Base-by-base conservation (phyloP, 2,113 vertebrate genomes). In the Sebastes schlegelii region DNA sequence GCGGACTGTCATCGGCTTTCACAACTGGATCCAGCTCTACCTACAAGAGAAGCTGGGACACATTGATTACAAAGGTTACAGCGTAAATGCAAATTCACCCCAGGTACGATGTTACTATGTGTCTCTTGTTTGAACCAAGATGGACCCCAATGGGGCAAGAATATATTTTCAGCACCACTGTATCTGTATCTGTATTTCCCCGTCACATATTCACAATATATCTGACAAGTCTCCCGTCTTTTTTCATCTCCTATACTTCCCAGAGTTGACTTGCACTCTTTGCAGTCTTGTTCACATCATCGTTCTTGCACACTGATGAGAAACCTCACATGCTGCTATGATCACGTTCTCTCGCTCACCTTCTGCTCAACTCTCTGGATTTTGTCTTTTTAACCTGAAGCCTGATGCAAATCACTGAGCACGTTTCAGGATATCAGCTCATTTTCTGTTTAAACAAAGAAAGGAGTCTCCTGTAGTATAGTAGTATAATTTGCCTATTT, bases 1-100 rank as follows among this genome's bases (percentile, higher is more conserved):
- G 1, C 91, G 88, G 34, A 96, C 93, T 4, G 95, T 96, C 52
- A 96, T 96, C 2, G 95, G 96, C 10, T 96, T 96, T 77, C 95
- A 96, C 88, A 96, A 96, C 93, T 96, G 95, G 95, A 96, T 96
- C 79, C 95, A 96, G 94, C 89, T 96, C 16, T 96, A 96, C 80
- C 82, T 96, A 34, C 96, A 96, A 40, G 96, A 96, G 86, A 96
- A 96, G 80, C 95, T 96, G 54, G 96, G 96, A 14, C 93, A 95
- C 85, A 93, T 96, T 12, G 94, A 96, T 67, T 96, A 96, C 89
- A 96, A 94, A 92, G 96, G 96, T 69, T 96, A 96, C 88, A 94
- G 92, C 13, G 91, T 93, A 76, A 87, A 40, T 54, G 92, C 92
- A 21, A 83, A 94, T 55, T 95, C 95, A 2, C 94, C 94, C 2